Base-by-base conservation (phyloP, 2,113 vertebrate genomes). In the Paedocypris sp. region DNA sequence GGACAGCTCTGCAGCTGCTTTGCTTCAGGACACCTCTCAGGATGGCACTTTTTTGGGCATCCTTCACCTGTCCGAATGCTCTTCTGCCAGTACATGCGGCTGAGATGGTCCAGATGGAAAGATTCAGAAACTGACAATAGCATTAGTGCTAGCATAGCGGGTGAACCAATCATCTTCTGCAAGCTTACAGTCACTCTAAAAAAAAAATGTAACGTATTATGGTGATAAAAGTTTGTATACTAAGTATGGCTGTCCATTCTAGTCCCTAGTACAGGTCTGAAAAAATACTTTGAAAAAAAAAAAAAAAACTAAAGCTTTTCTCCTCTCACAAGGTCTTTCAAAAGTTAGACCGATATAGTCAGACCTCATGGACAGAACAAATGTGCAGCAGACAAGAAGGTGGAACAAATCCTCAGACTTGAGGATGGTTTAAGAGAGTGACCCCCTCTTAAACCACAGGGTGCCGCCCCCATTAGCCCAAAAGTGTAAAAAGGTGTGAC, bases 1-100 rank as follows among this genome's bases (percentile, higher is more conserved):
- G 56, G 58, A 56, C 78, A 78, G 5, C 56, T 61, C 46, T 26
- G 51, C 26, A 64, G 54, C 10, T 62, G 33, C 12, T 41, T 60
- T 16, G 59, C 15, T 28, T 64, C 59, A 0, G 68, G 73, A 49
- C 78, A 80, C 7, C 23, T 19, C 12, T 74, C 70, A 2, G 66
- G 67, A 25, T 70, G 54, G 60, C 78, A 80, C 57, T 42, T 47
- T 20, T 11, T 22, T 0, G 64, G 51, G 31, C 78, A 80, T 15
- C 29, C 39, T 10, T 57, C 50, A 1, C 31, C 46, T 9, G 10
- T 47, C 4, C 32, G 53, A 11, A 48, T 20, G 35, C 49, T 56
- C 31, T 31, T 51, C 20, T 62, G 63, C 75, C 75, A 64, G 15
- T 71, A 69, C 33, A 64, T 22, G 18, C 48, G 62, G 20, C 61